Evolutionary conservation across 2,797 vertebrate genomes (phyloP).

Genomic region (Sandelia bainsii): DNA sequence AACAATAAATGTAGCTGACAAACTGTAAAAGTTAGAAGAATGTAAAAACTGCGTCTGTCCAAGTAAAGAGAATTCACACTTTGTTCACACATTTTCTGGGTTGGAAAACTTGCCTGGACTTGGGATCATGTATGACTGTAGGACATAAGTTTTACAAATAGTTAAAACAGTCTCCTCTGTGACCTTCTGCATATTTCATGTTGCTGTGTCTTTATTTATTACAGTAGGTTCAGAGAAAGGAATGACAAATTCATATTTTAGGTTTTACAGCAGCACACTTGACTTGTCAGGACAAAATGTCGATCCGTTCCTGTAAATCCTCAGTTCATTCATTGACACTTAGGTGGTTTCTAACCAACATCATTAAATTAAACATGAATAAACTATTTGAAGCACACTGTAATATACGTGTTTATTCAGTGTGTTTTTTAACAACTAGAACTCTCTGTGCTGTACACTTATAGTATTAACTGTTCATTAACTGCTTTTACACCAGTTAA

Average conservation of each 20-base stretch:
- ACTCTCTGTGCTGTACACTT: too few species aligned
- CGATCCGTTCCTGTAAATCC: neutral
- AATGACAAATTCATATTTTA: constrained; percentile 23
- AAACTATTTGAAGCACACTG: too few species aligned
- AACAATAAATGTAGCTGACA: neutral
- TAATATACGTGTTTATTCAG: too few species aligned
- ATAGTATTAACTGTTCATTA: too few species aligned
- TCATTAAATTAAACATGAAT: too few species aligned
- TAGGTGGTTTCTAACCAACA: neutral
- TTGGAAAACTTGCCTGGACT: constrained; percentile 48
- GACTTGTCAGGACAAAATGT: constrained; percentile 44
- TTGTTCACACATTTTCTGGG: constrained; percentile 3
- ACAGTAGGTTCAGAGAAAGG: constrained; percentile 10
- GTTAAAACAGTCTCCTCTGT: constrained; percentile 10
- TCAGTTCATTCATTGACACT: neutral
- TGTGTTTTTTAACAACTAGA: too few species aligned
- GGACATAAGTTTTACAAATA: constrained; percentile 21
- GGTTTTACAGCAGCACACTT: constrained; percentile 3
- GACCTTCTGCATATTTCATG: constrained; percentile 36
- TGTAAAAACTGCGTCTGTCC: neutral
- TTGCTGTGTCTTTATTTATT: constrained; percentile 32
- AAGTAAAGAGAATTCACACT: neutral
- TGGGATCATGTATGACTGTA: neutral
- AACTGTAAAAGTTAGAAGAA: neutral
- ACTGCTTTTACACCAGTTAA: too few species aligned